A percentile compares a stretch with the other conserved stretches of the same genome.
phyloP scores from a whole-genome alignment of 2,797 vertebrate genomes.

The Macroramphosus scolopax region DNA sequence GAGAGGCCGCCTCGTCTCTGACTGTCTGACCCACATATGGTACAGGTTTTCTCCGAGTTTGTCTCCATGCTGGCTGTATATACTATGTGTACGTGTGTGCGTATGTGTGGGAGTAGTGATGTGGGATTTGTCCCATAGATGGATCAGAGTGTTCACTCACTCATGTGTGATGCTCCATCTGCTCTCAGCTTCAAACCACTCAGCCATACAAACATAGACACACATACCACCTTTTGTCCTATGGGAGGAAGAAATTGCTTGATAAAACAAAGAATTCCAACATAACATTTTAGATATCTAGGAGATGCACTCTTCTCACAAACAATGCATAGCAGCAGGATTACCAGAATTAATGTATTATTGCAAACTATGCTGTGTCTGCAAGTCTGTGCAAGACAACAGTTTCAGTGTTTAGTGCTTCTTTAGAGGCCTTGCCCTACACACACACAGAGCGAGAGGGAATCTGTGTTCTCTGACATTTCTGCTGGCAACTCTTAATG shows the following conservation, averaged over 20 bases:
- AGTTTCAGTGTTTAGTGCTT: not conserved
- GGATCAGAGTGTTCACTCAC: conserved; percentile 39
- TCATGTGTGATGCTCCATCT: conserved; percentile 63
- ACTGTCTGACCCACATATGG: conserved; percentile 67
- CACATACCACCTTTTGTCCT: not conserved
- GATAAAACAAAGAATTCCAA: no score
- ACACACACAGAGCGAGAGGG: conserved; percentile 2
- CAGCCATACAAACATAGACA: conserved; percentile 2
- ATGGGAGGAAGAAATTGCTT: no score
- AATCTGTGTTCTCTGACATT: conserved; percentile 13
- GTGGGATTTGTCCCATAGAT: conserved; percentile 46
- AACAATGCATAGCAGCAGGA: not conserved
- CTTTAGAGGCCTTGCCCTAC: not conserved
- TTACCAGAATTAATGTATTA: no score
- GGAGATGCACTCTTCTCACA: no score
- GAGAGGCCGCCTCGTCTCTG: conserved; percentile 39
- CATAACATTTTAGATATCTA: no score
- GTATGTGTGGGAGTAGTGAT: conserved; percentile 8
- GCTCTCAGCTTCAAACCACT: conserved; percentile 34
- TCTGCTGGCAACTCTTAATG: no score
- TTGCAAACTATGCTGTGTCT: no score
- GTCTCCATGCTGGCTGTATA: conserved; percentile 21
- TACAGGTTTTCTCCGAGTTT: conserved; percentile 44
- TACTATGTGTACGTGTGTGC: conserved; percentile 16
- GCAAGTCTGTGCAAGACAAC: no score